Percentiles rank a stretch among this genome's conserved stretches.
Conservation (phyloP, 2,113 vertebrate species). For the Heterocephalus glaber region DNA sequence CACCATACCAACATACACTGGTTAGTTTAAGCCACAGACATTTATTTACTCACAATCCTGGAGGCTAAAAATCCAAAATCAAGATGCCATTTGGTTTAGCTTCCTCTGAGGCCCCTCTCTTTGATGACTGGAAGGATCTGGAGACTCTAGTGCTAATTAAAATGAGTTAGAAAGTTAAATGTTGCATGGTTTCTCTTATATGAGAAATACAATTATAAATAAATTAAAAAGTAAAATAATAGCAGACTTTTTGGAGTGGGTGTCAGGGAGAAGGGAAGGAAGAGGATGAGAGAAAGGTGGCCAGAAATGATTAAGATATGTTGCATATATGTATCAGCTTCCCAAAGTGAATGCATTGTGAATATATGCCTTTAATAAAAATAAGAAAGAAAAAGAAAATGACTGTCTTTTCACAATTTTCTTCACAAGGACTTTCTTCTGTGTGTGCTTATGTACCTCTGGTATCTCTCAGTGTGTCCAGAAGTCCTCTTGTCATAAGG, state of each 20-base stretch:
- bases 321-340: background rate
- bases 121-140: background rate
- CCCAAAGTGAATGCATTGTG: background rate
- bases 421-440: background rate
- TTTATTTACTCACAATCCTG: background rate
- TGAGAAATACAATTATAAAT: background rate
- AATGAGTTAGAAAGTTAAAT: background rate
- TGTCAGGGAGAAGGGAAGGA: background rate
- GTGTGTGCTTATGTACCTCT: accelerated
- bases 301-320: background rate
- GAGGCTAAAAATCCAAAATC: background rate
- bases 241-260: background rate
- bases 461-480: no score
- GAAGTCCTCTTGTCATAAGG: background rate
- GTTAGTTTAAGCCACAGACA: background rate
- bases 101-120: background rate
- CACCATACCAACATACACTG: background rate
- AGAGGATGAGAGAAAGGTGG: background rate
- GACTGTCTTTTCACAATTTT: background rate
- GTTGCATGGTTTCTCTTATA: background rate
- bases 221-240: background rate
- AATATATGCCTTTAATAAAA: background rate
- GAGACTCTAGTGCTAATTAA: background rate
- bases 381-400: background rate
- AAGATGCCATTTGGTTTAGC: no score